These are phyloP conservation scores for Delichon dasypus DNA, from an alignment of 2,797 vertebrate genomes.

Conservation along the genomic window DNA sequence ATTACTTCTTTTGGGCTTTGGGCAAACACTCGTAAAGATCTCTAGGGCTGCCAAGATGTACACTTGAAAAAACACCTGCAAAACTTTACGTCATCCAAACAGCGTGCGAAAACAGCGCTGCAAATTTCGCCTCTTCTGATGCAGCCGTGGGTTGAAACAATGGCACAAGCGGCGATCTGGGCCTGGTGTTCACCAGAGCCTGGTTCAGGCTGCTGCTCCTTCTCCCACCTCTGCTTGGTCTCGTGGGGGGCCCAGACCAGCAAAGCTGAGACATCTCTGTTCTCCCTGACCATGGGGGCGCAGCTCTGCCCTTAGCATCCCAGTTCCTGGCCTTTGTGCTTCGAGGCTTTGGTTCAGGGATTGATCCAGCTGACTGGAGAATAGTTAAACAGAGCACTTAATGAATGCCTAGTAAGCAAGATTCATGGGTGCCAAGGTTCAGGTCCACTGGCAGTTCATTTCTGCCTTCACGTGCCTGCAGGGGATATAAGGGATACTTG, in stretches of 20 bases:
- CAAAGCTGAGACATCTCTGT: not conserved
- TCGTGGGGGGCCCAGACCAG: not conserved
- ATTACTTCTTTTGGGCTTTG: not conserved
- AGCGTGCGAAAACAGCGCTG: fast-evolving
- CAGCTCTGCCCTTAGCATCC: not conserved
- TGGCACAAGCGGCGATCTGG: not conserved
- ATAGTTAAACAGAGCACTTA: not conserved
- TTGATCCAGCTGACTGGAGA: not conserved
- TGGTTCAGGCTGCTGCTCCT: not conserved
- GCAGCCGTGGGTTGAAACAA: not conserved
- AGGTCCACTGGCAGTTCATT: not conserved
- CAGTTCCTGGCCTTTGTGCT: not conserved
- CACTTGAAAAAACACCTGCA: not conserved
- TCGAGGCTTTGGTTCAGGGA: not conserved
- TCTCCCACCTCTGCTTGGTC: not conserved
- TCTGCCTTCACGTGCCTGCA: not conserved
- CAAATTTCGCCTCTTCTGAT: not conserved
- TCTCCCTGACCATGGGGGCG: not conserved
- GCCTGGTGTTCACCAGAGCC: not conserved
- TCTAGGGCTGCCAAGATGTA: not conserved
- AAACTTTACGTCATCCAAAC: not conserved
- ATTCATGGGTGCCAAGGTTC: not conserved
- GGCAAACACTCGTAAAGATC: not conserved
- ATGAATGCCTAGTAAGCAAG: not conserved
- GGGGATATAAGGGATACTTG: not conserved